Conservation (phyloP, 2,797 vertebrate species). For the Pogoniulus pusillus region DNA sequence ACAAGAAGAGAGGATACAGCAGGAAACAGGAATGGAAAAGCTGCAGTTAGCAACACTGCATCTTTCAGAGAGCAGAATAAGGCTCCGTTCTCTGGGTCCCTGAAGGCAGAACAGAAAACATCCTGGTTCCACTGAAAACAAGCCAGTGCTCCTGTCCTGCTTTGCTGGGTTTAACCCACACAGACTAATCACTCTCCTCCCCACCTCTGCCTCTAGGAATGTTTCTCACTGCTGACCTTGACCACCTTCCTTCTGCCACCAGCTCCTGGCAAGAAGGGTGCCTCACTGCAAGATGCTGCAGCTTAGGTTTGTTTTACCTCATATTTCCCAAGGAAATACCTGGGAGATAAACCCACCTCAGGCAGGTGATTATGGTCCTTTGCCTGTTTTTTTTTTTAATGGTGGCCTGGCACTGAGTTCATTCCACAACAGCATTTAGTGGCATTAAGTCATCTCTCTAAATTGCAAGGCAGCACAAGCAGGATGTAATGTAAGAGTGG, state of each 20-base stretch:
- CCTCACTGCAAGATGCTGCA: not conserved
- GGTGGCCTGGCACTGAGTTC: not conserved
- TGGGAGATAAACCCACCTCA: not conserved
- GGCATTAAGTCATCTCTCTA: not conserved
- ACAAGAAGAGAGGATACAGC: not conserved
- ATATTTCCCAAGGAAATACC: not conserved
- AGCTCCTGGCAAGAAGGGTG: not conserved
- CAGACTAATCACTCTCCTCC: not conserved
- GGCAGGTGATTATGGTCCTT: not conserved
- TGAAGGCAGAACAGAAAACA: not conserved
- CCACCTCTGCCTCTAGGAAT: not conserved
- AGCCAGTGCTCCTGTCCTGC: not conserved
- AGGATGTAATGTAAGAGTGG: not conserved
- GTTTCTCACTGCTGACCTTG: conserved; percentile 24
- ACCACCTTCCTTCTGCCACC: not conserved
- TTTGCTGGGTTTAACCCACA: not conserved
- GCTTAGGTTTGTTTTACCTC: not conserved
- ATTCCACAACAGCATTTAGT: not conserved
- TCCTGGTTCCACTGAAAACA: not conserved
- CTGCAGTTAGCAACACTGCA: not conserved
- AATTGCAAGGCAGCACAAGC: not conserved
- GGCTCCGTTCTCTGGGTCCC: not conserved
- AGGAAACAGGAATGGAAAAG: not conserved
- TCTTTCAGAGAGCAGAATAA: not conserved
- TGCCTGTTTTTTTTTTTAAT: not conserved